A percentile compares a stretch with the other conserved stretches of the same genome.
Conservation (phyloP, 2,113 vertebrate genomes). For the Leuciscus idus region DNA sequence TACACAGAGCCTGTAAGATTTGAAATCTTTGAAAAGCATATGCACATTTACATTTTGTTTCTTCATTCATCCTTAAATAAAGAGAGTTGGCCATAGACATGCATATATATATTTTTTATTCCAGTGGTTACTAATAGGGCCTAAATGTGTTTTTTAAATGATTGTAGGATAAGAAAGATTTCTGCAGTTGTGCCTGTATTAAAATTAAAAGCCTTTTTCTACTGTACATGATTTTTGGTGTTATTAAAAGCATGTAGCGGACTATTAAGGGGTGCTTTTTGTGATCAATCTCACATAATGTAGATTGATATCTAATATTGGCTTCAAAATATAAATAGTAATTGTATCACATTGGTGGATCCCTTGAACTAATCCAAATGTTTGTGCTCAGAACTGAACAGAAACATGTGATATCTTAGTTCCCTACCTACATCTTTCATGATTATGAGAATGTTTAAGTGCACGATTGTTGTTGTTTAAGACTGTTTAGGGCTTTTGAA, state of each 20-base stretch:
- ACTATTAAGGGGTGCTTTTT: neutral
- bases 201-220: neutral
- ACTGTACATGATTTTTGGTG: neutral
- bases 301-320: neutral
- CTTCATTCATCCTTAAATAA: too few species aligned
- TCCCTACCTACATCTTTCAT: neutral
- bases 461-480: conserved; percentile 9
- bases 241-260: neutral
- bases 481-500: conserved; percentile 3
- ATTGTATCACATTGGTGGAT: neutral
- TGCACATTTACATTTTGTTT: too few species aligned
- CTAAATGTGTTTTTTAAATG: neutral
- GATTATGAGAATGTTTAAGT: neutral
- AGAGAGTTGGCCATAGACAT: too few species aligned
- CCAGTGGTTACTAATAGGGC: neutral
- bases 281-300: neutral
- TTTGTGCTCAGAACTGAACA: neutral
- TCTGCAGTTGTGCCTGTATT: neutral
- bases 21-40: neutral
- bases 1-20: neutral
- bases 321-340: neutral
- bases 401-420: neutral
- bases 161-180: neutral
- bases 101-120: neutral
- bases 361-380: neutral